A percentile compares a stretch with the other conserved stretches of the same genome.
phyloP scores from a whole-genome alignment of 2,888 invertebrate genomes.

The Drosophila sordidapex region DNA sequence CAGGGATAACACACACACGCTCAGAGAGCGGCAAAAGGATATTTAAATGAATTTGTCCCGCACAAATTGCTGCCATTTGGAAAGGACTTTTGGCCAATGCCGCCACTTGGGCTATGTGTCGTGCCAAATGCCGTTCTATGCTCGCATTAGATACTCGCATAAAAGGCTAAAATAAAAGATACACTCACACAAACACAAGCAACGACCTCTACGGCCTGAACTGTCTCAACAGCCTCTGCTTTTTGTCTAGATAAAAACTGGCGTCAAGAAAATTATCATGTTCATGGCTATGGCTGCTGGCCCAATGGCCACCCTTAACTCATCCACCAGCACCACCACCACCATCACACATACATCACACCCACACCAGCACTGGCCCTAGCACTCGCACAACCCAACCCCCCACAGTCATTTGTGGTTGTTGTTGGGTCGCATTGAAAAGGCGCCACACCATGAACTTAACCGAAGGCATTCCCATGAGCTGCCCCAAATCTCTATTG shows the following conservation, averaged over 20 bases:
- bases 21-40: conserved; percentile 54
- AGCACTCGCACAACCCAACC: background rate
- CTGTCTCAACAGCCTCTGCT: conserved; percentile 49
- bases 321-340: background rate
- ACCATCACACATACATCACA: background rate
- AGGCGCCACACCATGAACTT: conserved; percentile 61
- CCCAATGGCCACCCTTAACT: conserved; percentile 23
- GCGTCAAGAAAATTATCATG: conserved; percentile 81
- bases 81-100: conserved; percentile 67
- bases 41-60: conserved; percentile 81
- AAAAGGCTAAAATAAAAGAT: conserved; percentile 81
- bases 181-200: conserved; percentile 72
- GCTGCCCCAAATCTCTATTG: conserved; percentile 56
- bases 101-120: conserved; percentile 78
- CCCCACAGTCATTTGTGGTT: conserved; percentile 64
- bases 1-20: conserved; percentile 2
- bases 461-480: conserved; percentile 51
- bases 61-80: conserved; percentile 81
- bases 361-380: no score
- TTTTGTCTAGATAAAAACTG: conserved; percentile 76
- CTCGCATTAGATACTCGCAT: conserved; percentile 75
- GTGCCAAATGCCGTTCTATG: conserved; percentile 73
- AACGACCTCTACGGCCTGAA: conserved; percentile 13
- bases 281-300: conserved; percentile 67
- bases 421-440: conserved; percentile 63